Conservation (phyloP, 2,797 vertebrate genomes). For the Girardinus metallicus region DNA sequence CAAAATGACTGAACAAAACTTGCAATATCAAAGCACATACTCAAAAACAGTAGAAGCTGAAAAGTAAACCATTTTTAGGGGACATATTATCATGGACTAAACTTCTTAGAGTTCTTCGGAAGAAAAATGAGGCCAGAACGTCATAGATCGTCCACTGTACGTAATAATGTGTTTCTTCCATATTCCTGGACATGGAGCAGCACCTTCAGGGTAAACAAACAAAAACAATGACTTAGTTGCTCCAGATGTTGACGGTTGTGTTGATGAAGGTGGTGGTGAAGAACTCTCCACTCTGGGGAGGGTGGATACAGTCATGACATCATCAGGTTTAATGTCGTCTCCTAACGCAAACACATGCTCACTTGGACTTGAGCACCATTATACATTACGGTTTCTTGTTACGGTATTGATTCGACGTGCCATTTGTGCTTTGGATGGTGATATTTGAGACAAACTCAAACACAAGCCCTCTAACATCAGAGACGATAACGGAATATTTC, state of each 20-base stretch:
- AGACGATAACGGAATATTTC: conserved; percentile 38
- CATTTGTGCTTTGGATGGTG: conserved; percentile 65
- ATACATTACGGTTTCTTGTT: conserved; percentile 74
- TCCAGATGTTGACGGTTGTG: not conserved
- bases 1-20: not conserved
- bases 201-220: not conserved
- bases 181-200: not conserved
- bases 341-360: conserved; percentile 40
- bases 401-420: conserved; percentile 70
- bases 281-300: conserved; percentile 22
- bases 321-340: conserved; percentile 58
- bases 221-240: no score
- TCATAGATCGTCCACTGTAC: not conserved
- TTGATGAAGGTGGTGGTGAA: conserved; percentile 21
- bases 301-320: conserved; percentile 62
- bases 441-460: conserved; percentile 69
- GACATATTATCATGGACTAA: not conserved
- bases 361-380: conserved; percentile 15
- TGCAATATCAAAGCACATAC: not conserved
- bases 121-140: not conserved
- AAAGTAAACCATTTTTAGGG: not conserved
- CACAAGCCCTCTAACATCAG: conserved; percentile 14
- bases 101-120: not conserved
- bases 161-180: not conserved
- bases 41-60: not conserved